Percentiles rank a stretch among this genome's conserved stretches.
Evolutionary conservation across 2,113 vertebrate genomes (phyloP).

Genomic region (Cichladusa arquata): DNA sequence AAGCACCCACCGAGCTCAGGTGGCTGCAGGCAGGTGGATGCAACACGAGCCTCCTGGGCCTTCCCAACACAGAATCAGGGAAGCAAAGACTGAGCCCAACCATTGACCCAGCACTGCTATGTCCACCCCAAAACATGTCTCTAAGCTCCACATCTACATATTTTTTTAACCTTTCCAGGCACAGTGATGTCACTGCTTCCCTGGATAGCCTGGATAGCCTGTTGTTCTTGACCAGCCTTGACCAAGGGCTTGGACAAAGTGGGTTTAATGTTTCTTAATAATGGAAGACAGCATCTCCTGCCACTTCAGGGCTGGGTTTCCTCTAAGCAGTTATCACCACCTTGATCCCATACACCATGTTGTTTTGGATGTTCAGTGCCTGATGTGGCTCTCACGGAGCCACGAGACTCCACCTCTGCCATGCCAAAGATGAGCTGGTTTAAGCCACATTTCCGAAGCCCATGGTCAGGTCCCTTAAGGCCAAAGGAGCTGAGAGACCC

Average conservation of each 20-base stretch:
- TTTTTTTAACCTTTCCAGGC: not conserved
- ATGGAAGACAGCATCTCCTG: not conserved
- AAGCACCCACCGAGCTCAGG: not conserved
- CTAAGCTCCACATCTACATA: not conserved
- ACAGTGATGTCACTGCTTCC: not conserved
- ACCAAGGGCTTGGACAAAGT: not conserved
- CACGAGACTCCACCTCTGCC: not conserved
- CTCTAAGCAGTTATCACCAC: not conserved
- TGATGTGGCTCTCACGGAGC: not conserved
- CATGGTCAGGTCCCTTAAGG: not conserved
- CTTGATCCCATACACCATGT: not conserved
- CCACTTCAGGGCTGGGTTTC: not conserved
- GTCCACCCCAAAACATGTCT: not conserved
- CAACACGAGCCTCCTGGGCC: not conserved
- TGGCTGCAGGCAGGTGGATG: not conserved
- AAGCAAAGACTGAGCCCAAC: not conserved
- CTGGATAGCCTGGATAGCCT: not conserved
- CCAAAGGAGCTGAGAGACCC: not conserved
- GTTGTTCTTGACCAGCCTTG: not conserved
- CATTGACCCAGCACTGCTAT: not conserved
- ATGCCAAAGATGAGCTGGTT: not conserved
- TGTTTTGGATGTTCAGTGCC: not conserved
- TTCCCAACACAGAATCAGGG: not conserved
- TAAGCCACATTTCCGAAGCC: not conserved
- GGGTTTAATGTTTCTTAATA: not conserved